Base-by-base conservation (phyloP, 2,888 invertebrate species). In the Spatulosminthurus flaviceps region DNA sequence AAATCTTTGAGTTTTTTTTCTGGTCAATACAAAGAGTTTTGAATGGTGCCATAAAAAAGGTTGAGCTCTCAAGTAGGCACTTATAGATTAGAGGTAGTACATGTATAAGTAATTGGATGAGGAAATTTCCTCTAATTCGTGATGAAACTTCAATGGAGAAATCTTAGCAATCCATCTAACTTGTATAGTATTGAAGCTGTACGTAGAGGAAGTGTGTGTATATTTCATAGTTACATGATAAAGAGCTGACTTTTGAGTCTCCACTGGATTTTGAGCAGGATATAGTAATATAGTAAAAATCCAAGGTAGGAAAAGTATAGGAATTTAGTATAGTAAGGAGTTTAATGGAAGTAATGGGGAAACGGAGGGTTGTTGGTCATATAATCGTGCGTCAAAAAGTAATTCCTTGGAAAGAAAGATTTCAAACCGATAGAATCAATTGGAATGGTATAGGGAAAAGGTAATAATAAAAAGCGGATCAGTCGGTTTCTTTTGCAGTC, bases 401-500 rank as follows among this genome's bases (percentile, higher is more conserved):
- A 26, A 26, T 34, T 51, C 51, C 16, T 51, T 11, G n/a, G n/a
- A 29, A 29, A 19, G 26, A 42, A 42, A 71, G 41, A 21, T 24
- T 71, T n/a, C 41, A 42, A 28, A 29, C 61, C 61, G 74, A 74
- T 61, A 74, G 29, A 74, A 61, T 74, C 74, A 74, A 74, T 74
- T 51, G 74, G n/a, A 61, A 61, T 74, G 29, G 61, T 42, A n/a
- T n/a, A n/a, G n/a, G 5, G 42, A 9, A n/a, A n/a, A 51, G 51
- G 19, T n/a, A n/a, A 42, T 61, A 74, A 74, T 61, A 74, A 74
- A 61, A 60, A 61, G 74, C 74, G 61, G 74, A 74, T 74, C 74
- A 74, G 74, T 74, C 74, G 61, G 74, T 74, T 51, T 29, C 61
- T 34, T 74, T 61, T 74, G 61, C n/a, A 43, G 16, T 72, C 42